Evolutionary conservation across 2,113 vertebrate genomes (phyloP).

Genomic region (Podarcis muralis): DNA sequence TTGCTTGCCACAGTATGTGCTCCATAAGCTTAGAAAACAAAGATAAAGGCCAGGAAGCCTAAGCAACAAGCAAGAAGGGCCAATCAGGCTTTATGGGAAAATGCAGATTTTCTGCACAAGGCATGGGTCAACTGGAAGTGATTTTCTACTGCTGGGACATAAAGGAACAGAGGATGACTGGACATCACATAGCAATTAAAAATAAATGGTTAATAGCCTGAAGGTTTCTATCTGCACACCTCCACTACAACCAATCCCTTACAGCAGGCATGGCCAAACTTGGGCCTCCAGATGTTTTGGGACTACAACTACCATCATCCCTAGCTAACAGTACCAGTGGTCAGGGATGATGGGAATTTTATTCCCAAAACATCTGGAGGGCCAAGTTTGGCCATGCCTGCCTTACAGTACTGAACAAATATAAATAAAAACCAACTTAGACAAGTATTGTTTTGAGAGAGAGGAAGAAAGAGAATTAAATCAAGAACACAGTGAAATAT

Average conservation of each 20-base stretch:
- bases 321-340: too few species aligned
- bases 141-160: not conserved
- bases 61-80: not conserved
- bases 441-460: not conserved
- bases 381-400: too few species aligned
- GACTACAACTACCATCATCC: too few species aligned
- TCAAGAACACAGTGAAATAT: not conserved
- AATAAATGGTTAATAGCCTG: not conserved
- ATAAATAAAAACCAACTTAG: constrained; percentile 10
- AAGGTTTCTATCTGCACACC: not conserved
- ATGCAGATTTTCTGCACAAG: not conserved
- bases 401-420: not conserved
- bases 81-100: not conserved
- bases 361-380: too few species aligned
- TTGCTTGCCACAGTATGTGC: not conserved
- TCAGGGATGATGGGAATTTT: too few species aligned
- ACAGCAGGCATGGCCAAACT: not conserved
- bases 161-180: not conserved
- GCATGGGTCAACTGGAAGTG: not conserved
- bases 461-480: not conserved
- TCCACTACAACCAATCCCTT: not conserved
- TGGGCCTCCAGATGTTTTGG: too few species aligned
- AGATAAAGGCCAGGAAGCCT: not conserved
- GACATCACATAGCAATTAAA: not conserved
- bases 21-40: not conserved